A percentile compares a stretch with the other conserved stretches of the same genome.
Evolutionary conservation across 1,140 invertebrate species (phyloP).

Genomic region (Caenorhabditis inopinata): DNA sequence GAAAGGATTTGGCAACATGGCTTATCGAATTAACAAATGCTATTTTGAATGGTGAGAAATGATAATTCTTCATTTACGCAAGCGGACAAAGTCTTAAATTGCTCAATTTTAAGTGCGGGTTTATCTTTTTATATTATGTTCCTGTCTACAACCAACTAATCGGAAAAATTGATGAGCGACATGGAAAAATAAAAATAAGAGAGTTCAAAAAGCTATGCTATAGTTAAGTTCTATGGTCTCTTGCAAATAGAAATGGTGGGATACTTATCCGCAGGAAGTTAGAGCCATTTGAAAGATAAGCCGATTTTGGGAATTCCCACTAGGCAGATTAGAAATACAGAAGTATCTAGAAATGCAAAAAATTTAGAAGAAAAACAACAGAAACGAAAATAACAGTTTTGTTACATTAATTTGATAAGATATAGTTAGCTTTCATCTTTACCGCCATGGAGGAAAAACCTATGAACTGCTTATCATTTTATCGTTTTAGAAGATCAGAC

Average conservation of each 20-base stretch:
- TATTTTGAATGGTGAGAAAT: constrained; percentile 28
- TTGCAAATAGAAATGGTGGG: constrained; percentile 5
- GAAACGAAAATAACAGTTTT: not conserved
- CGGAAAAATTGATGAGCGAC: too few species aligned
- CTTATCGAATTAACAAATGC: constrained; percentile 22
- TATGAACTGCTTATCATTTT: not conserved
- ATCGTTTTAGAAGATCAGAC: constrained; percentile 12
- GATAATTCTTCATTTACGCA: constrained; percentile 24
- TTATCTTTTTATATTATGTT: not conserved
- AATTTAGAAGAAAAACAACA: not conserved
- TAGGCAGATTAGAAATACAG: not conserved
- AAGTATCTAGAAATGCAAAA: not conserved
- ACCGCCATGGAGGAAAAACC: not conserved
- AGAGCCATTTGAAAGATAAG: not conserved
- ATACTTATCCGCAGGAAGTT: constrained; percentile 8
- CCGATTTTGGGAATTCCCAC: not conserved
- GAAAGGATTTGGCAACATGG: constrained; percentile 21
- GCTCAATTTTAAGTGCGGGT: not conserved
- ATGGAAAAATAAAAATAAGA: too few species aligned
- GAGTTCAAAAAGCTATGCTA: too few species aligned
- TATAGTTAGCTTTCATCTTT: not conserved
- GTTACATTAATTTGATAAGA: constrained; percentile 1
- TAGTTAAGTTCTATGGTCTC: not conserved
- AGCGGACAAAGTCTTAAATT: constrained; percentile 15
- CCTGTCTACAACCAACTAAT: too few species aligned